phyloP scores from a whole-genome alignment of 2,797 vertebrate species.

The Tympanoctomys barrerae region DNA sequence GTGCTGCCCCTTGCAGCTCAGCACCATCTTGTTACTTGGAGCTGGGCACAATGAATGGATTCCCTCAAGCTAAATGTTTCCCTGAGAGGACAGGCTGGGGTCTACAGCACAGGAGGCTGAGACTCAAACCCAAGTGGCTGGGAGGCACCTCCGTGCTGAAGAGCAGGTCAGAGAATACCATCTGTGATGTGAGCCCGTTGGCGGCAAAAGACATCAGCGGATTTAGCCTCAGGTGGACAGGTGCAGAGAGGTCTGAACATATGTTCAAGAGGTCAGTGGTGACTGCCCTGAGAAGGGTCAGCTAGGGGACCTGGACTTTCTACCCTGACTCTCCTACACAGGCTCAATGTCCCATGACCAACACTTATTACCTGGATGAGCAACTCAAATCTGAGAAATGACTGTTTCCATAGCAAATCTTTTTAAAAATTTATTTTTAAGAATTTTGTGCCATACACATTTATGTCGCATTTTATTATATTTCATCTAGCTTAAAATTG shows the following conservation, averaged over 20 bases:
- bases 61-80: neutral
- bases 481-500: neutral
- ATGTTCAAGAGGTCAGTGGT: neutral
- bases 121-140: neutral
- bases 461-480: neutral
- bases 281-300: neutral
- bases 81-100: rapidly evolving
- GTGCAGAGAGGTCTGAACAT: neutral
- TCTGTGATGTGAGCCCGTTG: rapidly evolving
- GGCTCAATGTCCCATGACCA: neutral
- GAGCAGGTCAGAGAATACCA: neutral
- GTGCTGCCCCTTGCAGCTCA: neutral
- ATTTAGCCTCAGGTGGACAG: neutral
- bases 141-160: neutral
- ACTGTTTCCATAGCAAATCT: no score
- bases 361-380: neutral
- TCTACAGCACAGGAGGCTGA: neutral
- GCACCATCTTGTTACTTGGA: neutral
- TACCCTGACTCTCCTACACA: neutral
- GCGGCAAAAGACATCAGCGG: neutral
- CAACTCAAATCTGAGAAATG: neutral
- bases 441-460: neutral
- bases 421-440: neutral
- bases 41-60: neutral
- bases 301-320: neutral